Conservation (phyloP, 2,888 invertebrate genomes). For the Phengaris arion region DNA sequence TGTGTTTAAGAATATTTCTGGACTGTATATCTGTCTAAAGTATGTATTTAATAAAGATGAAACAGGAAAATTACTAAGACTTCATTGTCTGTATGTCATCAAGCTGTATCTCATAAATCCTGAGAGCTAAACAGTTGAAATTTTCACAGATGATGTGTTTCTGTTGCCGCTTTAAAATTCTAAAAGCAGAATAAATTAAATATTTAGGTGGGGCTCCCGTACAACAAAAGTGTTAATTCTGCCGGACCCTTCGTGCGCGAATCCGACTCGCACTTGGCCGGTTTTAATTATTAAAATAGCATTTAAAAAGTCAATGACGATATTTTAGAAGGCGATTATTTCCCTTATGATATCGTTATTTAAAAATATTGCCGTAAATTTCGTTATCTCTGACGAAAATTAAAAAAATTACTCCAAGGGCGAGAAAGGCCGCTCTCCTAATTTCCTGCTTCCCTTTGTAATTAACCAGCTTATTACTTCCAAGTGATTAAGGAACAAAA, state of each 20-base stretch:
- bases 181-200: too few relatives aligned
- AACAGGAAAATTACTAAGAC: not conserved
- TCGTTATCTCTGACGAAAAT: constrained; percentile 47
- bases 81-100: too few relatives aligned
- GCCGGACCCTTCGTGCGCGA: too few relatives aligned
- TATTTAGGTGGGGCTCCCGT: too few relatives aligned
- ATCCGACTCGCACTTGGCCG: too few relatives aligned
- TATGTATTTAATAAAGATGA: not conserved
- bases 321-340: not conserved
- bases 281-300: too few relatives aligned
- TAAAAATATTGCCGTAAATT: constrained; percentile 14
- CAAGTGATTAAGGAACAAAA: constrained; percentile 27
- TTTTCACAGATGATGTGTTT: too few relatives aligned
- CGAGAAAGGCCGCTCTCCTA: constrained; percentile 47
- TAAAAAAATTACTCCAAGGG: constrained; percentile 37
- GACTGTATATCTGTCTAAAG: not conserved
- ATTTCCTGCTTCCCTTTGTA: constrained; percentile 49
- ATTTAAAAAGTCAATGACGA: not conserved
- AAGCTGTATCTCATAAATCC: too few relatives aligned
- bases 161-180: too few relatives aligned
- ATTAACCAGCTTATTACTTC: constrained; percentile 37
- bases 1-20: not conserved
- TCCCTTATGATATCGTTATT: not conserved
- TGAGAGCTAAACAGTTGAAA: too few relatives aligned
- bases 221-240: too few relatives aligned